These are phyloP conservation scores for Harpegnathos saltator DNA, from an alignment of 1,140 invertebrate genomes.

Conservation along the genomic window DNA sequence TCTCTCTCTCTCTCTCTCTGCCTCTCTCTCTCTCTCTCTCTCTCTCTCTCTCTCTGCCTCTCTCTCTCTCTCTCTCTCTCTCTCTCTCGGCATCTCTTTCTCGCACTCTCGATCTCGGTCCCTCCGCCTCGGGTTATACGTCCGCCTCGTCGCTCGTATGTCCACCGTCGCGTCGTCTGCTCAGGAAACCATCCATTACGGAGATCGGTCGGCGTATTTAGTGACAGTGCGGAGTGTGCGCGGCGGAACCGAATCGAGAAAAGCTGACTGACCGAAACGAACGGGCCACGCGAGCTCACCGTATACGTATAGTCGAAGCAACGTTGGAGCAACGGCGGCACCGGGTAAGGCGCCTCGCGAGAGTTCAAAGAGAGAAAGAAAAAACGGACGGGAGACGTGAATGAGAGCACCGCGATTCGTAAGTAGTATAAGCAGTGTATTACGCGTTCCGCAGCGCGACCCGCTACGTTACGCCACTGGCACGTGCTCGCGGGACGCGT, in stretches of 20 bases:
- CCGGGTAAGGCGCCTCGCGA: background rate
- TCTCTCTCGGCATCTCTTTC: background rate
- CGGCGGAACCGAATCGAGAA: conserved; percentile 50
- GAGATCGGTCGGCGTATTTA: conserved; percentile 76
- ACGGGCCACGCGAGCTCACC: background rate
- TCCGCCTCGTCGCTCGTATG: conserved; percentile 69
- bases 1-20: background rate
- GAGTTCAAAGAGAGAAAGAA: background rate
- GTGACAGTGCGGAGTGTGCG: conserved; percentile 53
- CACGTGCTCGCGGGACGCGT: conserved; percentile 6
- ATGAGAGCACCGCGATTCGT: conserved; percentile 24
- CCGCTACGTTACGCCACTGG: conserved; percentile 16
- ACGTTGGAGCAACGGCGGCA: background rate
- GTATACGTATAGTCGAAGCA: background rate
- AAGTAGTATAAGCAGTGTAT: conserved; percentile 40
- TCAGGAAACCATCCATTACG: conserved; percentile 83
- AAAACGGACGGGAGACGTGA: conserved; percentile 1
- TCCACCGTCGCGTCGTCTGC: conserved; percentile 72
- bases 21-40: conserved; percentile 26
- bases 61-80: conserved; percentile 19
- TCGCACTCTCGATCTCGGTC: conserved; percentile 60
- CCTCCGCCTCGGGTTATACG: conserved; percentile 65
- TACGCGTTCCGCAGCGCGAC: conserved; percentile 25
- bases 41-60: conserved; percentile 60
- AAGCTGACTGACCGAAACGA: conserved; percentile 34